Base-by-base conservation (phyloP, 2,113 vertebrate genomes). In the Campylorhamphus procurvoides region DNA sequence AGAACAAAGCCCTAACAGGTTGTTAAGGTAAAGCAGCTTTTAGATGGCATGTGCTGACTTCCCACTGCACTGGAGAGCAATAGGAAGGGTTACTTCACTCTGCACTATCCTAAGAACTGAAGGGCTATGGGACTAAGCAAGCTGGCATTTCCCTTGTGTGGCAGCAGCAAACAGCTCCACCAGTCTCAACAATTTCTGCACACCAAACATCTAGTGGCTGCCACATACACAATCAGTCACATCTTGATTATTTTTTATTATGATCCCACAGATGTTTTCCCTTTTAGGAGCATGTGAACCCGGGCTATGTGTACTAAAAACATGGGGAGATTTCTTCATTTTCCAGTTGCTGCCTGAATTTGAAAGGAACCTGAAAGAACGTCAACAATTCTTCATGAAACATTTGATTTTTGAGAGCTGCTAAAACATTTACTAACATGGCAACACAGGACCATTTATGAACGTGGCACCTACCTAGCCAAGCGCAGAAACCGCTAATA, bases 401-500 rank as follows among this genome's bases (percentile, higher is more conserved):
- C 37, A 52, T 31, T 50, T 63, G 27, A 25, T 83, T 69, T 90
- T 87, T 67, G 58, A 79, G 67, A 69, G 23, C 29, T 82, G 12
- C 33, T 40, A 25, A 81, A 83, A 44, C 33, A 63, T 60, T 78
- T 68, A 49, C 50, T 76, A 88, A 89, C 49, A 62, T 46, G 75
- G 59, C 39, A 44, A 29, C 60, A 40, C 4, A 19, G 60, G 12
- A 81, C 39, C 23, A 59, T 64, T 81, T 68, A 46, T 58, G 74
- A 87, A 89, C 52, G 62, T 40, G 82, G 56, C 56, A 55, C 84
- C 28, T n/a, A 89, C 3, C 50, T 92, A 93, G 60, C 81, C 40
- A 87, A 95, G 84, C 87, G 67, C 33, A 39, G 29, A 62, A 62
- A 78, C 66, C 89, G 94, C 89, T 73, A 93, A 89, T 90, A 96